These are phyloP conservation scores for Palaemon carinicauda DNA, from an alignment of 1,140 invertebrate genomes.

Conservation along the genomic window DNA sequence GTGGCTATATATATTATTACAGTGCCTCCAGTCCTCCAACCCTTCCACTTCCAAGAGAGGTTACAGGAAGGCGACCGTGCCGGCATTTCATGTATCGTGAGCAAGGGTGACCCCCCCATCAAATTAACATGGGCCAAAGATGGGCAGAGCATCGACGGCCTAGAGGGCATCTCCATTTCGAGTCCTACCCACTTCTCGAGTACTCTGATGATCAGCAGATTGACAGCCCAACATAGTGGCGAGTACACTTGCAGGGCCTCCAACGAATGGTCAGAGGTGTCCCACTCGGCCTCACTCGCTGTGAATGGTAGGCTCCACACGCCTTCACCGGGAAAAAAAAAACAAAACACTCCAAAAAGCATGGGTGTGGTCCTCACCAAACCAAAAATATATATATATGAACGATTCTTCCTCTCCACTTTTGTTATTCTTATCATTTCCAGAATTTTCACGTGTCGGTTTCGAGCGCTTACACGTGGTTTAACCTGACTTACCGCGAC, in stretches of 20 bases:
- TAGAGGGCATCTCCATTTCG: constrained; percentile 29
- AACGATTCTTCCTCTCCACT: background rate
- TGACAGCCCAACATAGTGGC: constrained; percentile 66
- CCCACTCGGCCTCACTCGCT: constrained; percentile 61
- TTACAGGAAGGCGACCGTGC: constrained; percentile 72
- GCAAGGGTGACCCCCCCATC: constrained; percentile 79
- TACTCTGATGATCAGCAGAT: constrained; percentile 79
- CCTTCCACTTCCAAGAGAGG: constrained; percentile 60
- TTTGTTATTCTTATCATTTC: constrained; percentile 13
- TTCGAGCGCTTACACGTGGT: background rate
- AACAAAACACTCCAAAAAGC: background rate
- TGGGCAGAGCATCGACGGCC: constrained; percentile 68
- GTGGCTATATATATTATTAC: constrained; percentile 45
- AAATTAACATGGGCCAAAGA: constrained; percentile 82
- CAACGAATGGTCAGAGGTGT: constrained; percentile 60
- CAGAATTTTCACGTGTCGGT: background rate
- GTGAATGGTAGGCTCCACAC: constrained; percentile 66
- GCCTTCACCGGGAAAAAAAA: background rate
- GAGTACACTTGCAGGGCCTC: constrained; percentile 62
- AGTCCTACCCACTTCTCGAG: constrained; percentile 67
- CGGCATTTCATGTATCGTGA: constrained; percentile 79
- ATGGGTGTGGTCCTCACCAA: background rate
- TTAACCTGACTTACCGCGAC: constrained; percentile 1
- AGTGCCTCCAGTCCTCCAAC: constrained; percentile 61
- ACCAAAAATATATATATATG: background rate